Evolutionary conservation across 2,113 vertebrate species (phyloP).

Genomic region (Pogona vitticeps): DNA sequence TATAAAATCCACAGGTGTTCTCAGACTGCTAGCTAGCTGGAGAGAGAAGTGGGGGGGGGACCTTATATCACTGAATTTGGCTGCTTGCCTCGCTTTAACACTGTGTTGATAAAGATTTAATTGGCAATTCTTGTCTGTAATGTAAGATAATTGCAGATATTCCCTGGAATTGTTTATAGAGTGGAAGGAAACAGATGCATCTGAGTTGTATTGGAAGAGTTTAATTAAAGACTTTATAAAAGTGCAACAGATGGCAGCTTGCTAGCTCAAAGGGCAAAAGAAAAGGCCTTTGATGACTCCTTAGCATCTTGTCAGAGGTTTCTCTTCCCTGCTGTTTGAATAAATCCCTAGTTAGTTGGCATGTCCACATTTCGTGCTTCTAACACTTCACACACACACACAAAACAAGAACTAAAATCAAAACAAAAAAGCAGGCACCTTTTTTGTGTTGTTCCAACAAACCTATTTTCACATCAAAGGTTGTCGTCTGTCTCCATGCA

Average conservation of each 20-base stretch:
- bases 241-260: slow-evolving; percentile 56
- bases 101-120: slow-evolving; percentile 64
- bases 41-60: slow-evolving; percentile 35
- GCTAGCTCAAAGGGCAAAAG: slow-evolving; percentile 14
- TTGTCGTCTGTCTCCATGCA: too few relatives aligned
- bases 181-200: slow-evolving; percentile 44
- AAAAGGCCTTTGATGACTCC: background rate
- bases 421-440: background rate
- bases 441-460: background rate
- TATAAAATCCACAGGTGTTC: slow-evolving; percentile 37
- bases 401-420: too few relatives aligned
- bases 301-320: background rate
- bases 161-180: slow-evolving; percentile 53
- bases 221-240: slow-evolving; percentile 52
- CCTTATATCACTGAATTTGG: slow-evolving; percentile 41
- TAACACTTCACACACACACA: background rate
- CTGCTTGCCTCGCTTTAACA: slow-evolving; percentile 54
- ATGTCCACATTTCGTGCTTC: background rate
- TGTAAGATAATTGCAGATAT: slow-evolving; percentile 64
- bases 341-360: background rate
- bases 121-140: slow-evolving; percentile 67
- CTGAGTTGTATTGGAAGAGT: slow-evolving; percentile 52
- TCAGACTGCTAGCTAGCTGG: slow-evolving; percentile 33
- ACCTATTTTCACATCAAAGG: background rate
- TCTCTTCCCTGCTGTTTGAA: slow-evolving; percentile 17